Conservation (phyloP, 2,113 vertebrate genomes). For the Leptosomus discolor region DNA sequence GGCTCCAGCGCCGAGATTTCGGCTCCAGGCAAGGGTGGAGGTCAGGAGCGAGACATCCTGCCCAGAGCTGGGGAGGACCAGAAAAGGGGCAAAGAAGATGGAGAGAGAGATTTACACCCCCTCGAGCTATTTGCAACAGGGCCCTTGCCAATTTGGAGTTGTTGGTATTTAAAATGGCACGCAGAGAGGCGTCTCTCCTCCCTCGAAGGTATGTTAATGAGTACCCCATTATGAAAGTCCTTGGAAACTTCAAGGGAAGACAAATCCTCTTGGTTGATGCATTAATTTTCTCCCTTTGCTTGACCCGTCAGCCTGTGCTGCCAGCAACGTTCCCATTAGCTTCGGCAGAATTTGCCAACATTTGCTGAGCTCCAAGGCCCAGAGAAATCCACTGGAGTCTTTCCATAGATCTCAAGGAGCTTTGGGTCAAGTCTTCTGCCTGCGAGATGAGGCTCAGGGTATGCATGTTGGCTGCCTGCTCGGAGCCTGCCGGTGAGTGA, state of each 20-base stretch:
- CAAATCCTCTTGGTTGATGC: conserved; percentile 8
- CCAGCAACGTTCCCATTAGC: conserved; percentile 41
- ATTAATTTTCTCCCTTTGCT: conserved; percentile 39
- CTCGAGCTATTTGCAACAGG: neutral
- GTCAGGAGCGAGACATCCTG: neutral
- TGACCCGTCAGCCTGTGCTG: neutral
- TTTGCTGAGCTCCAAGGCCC: conserved; percentile 33
- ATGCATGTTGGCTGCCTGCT: neutral
- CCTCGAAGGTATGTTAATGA: neutral
- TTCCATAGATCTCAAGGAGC: conserved; percentile 44
- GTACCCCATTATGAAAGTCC: conserved; percentile 5
- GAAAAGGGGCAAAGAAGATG: neutral
- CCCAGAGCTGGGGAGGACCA: neutral
- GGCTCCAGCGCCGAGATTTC: neutral
- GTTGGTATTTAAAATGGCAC: neutral
- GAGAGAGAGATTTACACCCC: neutral
- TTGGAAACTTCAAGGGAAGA: conserved; percentile 52
- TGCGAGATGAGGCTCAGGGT: neutral
- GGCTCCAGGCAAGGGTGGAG: neutral
- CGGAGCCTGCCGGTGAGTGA: conserved; percentile 38
- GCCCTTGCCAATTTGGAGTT: neutral
- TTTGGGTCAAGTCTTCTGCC: conserved; percentile 30
- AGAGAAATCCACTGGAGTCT: conserved; percentile 46
- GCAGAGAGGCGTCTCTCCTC: neutral
- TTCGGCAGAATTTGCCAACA: neutral